phyloP scores from a whole-genome alignment of 2,888 invertebrate genomes.

The Euplexia lucipara region DNA sequence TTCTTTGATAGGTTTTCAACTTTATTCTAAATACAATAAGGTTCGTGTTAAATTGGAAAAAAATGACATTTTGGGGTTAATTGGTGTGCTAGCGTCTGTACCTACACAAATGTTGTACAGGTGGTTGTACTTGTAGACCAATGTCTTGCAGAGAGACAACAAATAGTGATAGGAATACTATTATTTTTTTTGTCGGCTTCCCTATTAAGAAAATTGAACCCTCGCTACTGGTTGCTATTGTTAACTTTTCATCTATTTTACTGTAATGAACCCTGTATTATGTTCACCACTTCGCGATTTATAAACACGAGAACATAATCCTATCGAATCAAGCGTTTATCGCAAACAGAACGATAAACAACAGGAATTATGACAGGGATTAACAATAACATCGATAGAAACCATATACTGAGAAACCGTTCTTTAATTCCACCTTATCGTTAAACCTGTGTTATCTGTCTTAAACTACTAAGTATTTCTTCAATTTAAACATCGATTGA shows the following conservation, averaged over 20 bases:
- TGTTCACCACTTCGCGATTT: slow-evolving; percentile 12
- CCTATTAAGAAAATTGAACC: too few relatives aligned
- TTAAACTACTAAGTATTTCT: not conserved
- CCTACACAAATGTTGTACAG: too few relatives aligned
- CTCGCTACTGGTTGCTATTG: not conserved
- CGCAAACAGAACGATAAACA: slow-evolving; percentile 40
- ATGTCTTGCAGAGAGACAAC: too few relatives aligned
- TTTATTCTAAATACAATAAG: too few relatives aligned
- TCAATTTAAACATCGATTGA: too few relatives aligned
- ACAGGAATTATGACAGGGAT: slow-evolving; percentile 32
- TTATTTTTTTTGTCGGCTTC: too few relatives aligned
- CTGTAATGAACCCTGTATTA: not conserved
- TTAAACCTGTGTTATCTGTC: slow-evolving; percentile 16
- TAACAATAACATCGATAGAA: slow-evolving; percentile 24
- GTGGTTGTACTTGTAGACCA: too few relatives aligned
- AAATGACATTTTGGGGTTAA: too few relatives aligned
- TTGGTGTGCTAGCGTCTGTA: too few relatives aligned
- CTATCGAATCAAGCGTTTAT: slow-evolving; percentile 41
- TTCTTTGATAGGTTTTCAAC: too few relatives aligned
- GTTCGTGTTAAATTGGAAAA: too few relatives aligned
- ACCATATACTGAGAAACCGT: slow-evolving; percentile 23
- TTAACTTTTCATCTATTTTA: not conserved
- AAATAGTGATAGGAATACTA: too few relatives aligned
- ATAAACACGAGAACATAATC: slow-evolving; percentile 16
- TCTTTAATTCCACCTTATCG: slow-evolving; percentile 30